Evolutionary conservation across 1,140 invertebrate genomes (phyloP).

Genomic region (Andrena cerasifolii): DNA sequence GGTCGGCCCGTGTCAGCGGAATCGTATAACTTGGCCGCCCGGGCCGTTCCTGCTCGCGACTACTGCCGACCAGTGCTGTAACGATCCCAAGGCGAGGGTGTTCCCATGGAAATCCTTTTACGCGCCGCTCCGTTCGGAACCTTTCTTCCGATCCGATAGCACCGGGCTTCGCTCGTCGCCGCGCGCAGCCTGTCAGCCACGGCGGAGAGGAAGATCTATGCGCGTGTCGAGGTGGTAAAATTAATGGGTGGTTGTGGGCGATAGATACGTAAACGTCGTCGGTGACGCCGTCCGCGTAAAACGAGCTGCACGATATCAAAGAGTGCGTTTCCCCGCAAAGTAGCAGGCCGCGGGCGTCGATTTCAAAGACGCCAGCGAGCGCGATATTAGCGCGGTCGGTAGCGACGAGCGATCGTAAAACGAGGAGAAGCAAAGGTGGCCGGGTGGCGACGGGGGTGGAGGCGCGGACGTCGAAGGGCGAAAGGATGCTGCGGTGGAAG

Average conservation of each 20-base stretch:
- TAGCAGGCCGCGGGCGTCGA: constrained; percentile 4
- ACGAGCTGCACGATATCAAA: constrained; percentile 54
- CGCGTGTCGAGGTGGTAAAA: too few relatives aligned
- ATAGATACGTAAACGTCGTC: too few relatives aligned
- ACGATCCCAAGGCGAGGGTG: too few relatives aligned
- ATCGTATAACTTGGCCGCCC: constrained; percentile 71
- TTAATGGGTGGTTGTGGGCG: too few relatives aligned
- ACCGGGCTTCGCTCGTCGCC: too few relatives aligned
- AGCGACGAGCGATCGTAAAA: constrained; percentile 58
- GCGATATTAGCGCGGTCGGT: constrained; percentile 16
- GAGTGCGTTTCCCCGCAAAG: constrained; percentile 37
- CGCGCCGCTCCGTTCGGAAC: too few relatives aligned
- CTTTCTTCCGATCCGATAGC: too few relatives aligned
- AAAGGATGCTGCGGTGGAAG: background rate
- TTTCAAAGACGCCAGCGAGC: constrained; percentile 50
- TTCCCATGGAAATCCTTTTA: too few relatives aligned
- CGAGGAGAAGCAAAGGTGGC: constrained; percentile 28
- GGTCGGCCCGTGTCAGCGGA: constrained; percentile 73
- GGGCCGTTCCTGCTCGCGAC: background rate
- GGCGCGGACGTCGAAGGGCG: constrained; percentile 14
- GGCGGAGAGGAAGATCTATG: too few relatives aligned
- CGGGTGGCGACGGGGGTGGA: constrained; percentile 22
- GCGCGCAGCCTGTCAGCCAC: too few relatives aligned
- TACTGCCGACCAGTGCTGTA: too few relatives aligned
- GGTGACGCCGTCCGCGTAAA: constrained; percentile 25